Conservation (phyloP, 1,140 invertebrate species). For the Helicoverpa zea region DNA sequence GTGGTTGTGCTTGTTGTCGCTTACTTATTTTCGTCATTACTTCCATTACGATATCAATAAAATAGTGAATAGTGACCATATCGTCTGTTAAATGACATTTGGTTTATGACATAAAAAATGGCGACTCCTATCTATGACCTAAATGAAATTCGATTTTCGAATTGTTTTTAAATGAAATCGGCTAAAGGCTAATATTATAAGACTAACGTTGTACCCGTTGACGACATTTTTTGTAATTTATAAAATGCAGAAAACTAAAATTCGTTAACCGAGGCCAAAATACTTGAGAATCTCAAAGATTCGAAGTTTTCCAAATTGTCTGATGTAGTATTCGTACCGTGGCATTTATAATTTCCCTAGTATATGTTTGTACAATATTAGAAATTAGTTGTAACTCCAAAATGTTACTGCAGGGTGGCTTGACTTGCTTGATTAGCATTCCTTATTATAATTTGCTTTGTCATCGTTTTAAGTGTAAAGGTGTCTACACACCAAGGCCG, state of each 20-base stretch:
- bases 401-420: constrained; percentile 56
- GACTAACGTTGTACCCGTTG: constrained; percentile 12
- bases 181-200: constrained; percentile 39
- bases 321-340: constrained; percentile 33
- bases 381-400: constrained; percentile 37
- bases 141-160: no score
- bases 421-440: constrained; percentile 81
- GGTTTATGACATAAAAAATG: background rate
- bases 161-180: background rate
- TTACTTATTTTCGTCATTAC: constrained; percentile 29
- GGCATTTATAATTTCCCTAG: constrained; percentile 46
- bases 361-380: constrained; percentile 48
- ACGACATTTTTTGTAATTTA: constrained; percentile 38
- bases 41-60: constrained; percentile 8
- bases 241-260: constrained; percentile 6
- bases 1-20: constrained; percentile 34
- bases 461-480: constrained; percentile 57
- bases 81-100: background rate
- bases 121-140: background rate
- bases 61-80: background rate
- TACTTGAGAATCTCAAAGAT: constrained; percentile 43
- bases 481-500: no score
- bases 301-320: constrained; percentile 31
- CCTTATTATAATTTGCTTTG: constrained; percentile 74
- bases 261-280: constrained; percentile 26